phyloP scores from a whole-genome alignment of 2,113 vertebrate species.

The Meriones unguiculatus region DNA sequence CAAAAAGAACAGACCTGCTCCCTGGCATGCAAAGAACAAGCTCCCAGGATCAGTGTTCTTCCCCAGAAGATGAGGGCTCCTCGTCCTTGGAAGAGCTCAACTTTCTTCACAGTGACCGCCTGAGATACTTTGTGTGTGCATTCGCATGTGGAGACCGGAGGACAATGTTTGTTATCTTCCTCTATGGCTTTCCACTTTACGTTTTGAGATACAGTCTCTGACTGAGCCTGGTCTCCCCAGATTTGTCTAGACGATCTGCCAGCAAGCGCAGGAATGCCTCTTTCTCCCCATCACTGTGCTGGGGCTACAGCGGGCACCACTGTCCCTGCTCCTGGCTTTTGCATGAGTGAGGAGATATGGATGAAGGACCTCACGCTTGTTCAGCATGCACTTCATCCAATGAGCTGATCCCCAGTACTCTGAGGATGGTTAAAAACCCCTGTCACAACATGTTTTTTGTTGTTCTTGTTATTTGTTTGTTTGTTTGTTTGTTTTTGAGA shows the following conservation, averaged over 20 bases:
- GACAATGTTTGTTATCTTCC: not conserved
- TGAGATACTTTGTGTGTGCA: not conserved
- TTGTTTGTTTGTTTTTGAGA: not conserved
- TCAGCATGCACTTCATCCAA: not conserved
- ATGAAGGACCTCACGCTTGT: not conserved
- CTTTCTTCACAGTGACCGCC: not conserved
- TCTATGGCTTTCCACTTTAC: not conserved
- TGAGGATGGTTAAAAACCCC: not conserved
- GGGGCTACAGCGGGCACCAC: not conserved
- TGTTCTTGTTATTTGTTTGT: too few species aligned
- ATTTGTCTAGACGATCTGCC: not conserved
- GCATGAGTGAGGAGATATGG: not conserved
- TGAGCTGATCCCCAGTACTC: not conserved
- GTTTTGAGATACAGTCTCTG: not conserved
- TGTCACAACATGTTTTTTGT: not conserved
- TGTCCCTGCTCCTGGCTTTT: not conserved
- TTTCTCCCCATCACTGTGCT: not conserved
- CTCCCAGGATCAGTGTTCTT: not conserved
- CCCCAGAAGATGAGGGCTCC: not conserved
- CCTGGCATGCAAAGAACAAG: fast-evolving
- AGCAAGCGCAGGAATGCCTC: not conserved
- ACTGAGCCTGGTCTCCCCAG: too few species aligned
- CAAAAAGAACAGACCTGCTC: fast-evolving
- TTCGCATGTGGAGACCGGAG: not conserved
- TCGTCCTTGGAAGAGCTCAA: not conserved